Evolutionary conservation across 1,140 invertebrate species (phyloP).

Genomic region (Papilio polytes): DNA sequence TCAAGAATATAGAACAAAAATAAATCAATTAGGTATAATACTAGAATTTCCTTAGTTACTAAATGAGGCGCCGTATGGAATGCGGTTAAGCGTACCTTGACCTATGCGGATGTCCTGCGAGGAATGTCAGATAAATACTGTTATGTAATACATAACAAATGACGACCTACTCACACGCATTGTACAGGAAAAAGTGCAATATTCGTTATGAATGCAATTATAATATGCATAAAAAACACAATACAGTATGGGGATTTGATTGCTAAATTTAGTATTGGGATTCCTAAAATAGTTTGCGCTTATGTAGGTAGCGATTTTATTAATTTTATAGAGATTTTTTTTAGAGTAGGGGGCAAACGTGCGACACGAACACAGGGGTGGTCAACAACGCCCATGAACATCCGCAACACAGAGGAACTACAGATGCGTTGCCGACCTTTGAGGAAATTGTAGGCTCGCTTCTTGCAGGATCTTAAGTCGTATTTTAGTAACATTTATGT

Average conservation of each 20-base stretch:
- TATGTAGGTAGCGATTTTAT: no score
- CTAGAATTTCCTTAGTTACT: background rate
- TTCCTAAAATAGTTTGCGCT: background rate
- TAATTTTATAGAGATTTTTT: no score
- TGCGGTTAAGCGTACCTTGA: conserved; percentile 31
- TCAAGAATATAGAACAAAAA: background rate
- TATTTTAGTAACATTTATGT: no score
- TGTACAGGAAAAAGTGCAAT: background rate
- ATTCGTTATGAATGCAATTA: background rate
- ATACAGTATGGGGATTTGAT: background rate
- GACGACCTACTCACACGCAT: background rate
- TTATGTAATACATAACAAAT: conserved; percentile 2
- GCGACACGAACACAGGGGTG: no score
- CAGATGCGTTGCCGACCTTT: no score
- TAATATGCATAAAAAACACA: background rate
- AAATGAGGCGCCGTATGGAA: background rate
- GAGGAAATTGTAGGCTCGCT: no score
- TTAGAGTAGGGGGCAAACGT: no score
- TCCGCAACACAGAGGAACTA: no score
- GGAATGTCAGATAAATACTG: background rate
- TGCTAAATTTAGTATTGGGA: background rate
- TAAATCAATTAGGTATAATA: background rate
- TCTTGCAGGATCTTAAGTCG: no score
- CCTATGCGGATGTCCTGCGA: background rate
- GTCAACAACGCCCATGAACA: no score